These are phyloP conservation scores for Oscheius onirici DNA, from an alignment of 2,888 invertebrate species.

Conservation along the genomic window DNA sequence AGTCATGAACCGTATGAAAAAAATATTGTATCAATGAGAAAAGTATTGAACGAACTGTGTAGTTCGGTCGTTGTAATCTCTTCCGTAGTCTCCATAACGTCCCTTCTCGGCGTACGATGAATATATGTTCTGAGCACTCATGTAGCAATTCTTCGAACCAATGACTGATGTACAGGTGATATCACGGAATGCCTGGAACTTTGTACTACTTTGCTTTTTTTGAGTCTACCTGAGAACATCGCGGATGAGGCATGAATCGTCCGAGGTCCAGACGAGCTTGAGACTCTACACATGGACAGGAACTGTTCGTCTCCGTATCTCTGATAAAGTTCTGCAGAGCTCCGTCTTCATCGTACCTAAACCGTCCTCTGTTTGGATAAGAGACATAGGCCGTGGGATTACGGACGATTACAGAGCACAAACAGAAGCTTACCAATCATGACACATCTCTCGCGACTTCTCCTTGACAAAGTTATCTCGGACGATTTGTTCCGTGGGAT, in stretches of 20 bases:
- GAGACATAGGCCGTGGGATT: background rate
- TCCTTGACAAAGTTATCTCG: constrained; percentile 59
- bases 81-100: constrained; percentile 30
- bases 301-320: constrained; percentile 71
- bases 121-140: constrained; percentile 69
- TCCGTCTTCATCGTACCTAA: constrained; percentile 69
- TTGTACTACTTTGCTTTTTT: background rate
- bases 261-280: constrained; percentile 93
- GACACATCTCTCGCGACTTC: constrained; percentile 69
- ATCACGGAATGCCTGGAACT: constrained; percentile 68
- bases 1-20: constrained; percentile 70
- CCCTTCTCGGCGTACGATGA: constrained; percentile 63
- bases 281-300: constrained; percentile 84
- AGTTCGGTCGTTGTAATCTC: constrained; percentile 35
- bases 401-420: background rate
- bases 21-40: constrained; percentile 15
- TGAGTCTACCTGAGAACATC: constrained; percentile 54
- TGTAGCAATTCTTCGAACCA: constrained; percentile 85
- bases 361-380: background rate
- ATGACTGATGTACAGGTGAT: constrained; percentile 83
- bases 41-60: constrained; percentile 38
- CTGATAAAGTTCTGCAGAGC: constrained; percentile 69
- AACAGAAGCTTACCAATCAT: constrained; percentile 60
- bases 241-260: constrained; percentile 81
- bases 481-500: constrained; percentile 35